These are phyloP conservation scores for Macrochelys suwanniensis DNA, from an alignment of 2,797 vertebrate genomes.

Conservation along the genomic window DNA sequence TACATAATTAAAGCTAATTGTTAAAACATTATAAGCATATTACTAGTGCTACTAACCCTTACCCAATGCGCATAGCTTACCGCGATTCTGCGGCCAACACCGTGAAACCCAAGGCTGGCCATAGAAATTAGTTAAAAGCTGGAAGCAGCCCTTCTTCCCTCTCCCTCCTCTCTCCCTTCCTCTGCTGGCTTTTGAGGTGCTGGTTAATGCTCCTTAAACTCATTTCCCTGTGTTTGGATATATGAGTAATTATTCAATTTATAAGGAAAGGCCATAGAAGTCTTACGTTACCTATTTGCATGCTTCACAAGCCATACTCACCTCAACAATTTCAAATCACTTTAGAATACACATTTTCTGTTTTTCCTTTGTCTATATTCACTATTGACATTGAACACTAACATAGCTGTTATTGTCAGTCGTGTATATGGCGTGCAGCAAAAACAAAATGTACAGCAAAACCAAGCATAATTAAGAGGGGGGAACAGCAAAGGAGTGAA, in stretches of 20 bases:
- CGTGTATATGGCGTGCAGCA: neutral
- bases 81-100: neutral
- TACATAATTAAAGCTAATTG: neutral
- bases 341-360: neutral
- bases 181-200: neutral
- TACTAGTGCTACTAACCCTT: neutral
- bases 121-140: neutral
- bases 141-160: neutral
- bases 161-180: neutral
- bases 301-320: neutral
- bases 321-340: neutral
- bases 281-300: neutral
- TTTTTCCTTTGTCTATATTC: neutral
- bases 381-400: neutral
- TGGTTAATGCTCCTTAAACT: neutral
- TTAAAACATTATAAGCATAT: neutral
- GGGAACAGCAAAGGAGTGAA: neutral
- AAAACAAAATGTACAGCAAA: neutral
- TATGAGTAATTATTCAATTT: neutral
- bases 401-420: neutral
- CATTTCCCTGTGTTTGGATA: constrained; percentile 5
- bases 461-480: neutral
- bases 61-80: neutral
- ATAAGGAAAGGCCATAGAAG: neutral
- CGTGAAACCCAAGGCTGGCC: neutral